Evolutionary conservation across 53 echinoderm and acorn worm species (phyloP).

Genomic region (Henricia sp.): DNA sequence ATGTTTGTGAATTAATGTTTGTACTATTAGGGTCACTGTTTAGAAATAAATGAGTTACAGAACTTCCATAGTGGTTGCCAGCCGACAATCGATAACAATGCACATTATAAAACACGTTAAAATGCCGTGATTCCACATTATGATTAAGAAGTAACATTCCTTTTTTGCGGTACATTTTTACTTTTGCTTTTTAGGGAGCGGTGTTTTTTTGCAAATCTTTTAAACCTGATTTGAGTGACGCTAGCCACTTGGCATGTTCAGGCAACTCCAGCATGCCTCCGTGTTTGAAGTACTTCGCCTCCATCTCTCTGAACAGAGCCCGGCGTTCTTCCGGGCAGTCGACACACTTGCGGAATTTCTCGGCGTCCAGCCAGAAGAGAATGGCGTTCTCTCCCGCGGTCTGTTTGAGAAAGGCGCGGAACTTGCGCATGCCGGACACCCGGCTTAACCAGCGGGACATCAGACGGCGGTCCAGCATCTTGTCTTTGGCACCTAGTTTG

Average conservation of each 20-base stretch:
- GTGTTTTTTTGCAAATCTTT: too few species aligned
- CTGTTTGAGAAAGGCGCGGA: conserved; percentile 79
- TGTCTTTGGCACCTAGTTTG: conserved; percentile 82
- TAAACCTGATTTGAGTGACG: conserved; percentile 48
- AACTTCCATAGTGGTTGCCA: too few species aligned
- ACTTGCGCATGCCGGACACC: conserved; percentile 94
- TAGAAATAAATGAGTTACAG: too few species aligned
- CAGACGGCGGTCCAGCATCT: conserved; percentile 82
- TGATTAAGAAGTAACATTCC: too few species aligned
- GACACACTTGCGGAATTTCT: conserved; percentile 76
- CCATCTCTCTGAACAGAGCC: conserved; percentile 73
- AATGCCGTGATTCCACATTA: too few species aligned
- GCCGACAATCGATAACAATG: too few species aligned
- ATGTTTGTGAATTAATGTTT: too few species aligned
- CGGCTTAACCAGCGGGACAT: conserved; percentile 85
- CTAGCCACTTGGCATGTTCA: conserved; percentile 65
- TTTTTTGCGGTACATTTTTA: too few species aligned
- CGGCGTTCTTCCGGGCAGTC: conserved; percentile 64
- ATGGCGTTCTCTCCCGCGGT: conserved; percentile 80
- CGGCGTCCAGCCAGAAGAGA: conserved; percentile 95
- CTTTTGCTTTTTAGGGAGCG: too few species aligned
- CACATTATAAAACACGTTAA: too few species aligned
- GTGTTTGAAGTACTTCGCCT: conserved; percentile 83
- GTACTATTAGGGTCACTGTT: too few species aligned
- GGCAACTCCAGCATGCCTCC: conserved; percentile 72